Conservation (phyloP, 2,113 vertebrate species). For the Choloepus hoffmanni region DNA sequence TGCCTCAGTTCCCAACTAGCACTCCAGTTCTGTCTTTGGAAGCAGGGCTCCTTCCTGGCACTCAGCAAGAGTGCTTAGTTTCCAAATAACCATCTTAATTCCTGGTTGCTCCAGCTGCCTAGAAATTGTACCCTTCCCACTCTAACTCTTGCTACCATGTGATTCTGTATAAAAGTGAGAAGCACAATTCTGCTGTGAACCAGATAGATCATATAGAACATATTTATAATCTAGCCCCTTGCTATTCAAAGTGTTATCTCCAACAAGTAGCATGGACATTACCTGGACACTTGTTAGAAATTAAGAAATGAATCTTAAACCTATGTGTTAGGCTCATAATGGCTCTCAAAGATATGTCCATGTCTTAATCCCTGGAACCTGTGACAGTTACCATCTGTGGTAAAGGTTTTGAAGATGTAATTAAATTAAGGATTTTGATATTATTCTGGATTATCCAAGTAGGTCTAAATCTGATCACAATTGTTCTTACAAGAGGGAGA, state of each 20-base stretch:
- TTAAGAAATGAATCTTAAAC: background rate
- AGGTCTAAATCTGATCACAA: background rate
- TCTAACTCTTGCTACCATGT: background rate
- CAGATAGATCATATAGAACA: background rate
- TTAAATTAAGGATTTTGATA: background rate
- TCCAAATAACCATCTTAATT: background rate
- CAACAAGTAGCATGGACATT: background rate
- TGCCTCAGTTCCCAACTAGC: background rate
- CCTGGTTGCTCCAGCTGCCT: background rate
- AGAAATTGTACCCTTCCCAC: background rate
- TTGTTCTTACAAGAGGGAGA: background rate
- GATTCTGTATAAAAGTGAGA: background rate
- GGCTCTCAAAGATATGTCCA: background rate
- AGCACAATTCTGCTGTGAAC: background rate
- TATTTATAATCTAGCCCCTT: background rate
- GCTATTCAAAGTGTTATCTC: background rate
- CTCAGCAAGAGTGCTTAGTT: background rate
- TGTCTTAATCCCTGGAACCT: background rate
- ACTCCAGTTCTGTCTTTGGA: background rate
- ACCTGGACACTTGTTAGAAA: background rate
- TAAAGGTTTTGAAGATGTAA: background rate
- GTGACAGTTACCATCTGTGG: background rate
- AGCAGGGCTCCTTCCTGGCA: background rate
- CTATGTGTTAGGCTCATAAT: background rate
- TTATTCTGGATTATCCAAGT: background rate